Evolutionary conservation across 2,888 invertebrate species (phyloP), one percentile per base, ranked within the genome.

Genomic region (Clitarchus hookeri): DNA sequence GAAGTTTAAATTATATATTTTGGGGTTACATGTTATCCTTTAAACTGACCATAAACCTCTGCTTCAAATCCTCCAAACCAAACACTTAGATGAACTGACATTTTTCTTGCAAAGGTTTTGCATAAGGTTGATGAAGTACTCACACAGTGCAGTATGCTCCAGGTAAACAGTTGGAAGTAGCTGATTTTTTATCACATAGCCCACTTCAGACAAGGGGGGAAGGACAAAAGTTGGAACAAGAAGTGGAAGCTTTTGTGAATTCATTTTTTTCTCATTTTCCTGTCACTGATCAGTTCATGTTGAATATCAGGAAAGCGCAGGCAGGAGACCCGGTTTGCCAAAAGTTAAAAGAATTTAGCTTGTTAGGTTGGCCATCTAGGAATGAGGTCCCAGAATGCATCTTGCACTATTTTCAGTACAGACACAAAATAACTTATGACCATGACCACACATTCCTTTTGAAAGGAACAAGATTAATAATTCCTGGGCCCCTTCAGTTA

Each of bases 91-190:
- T 77, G 82, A 27, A 8, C 77, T 86, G 78, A 83, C 87, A 84
- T 86, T 86, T 19, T 25, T 85, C 11, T 65, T 88, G n/a, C 87
- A 88, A 54, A 53, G 88, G 44, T 87, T 88, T 85, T 80, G 87
- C 53, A 78, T 89, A n/a, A 13, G 87, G 26, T 84, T 89, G 83
- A 89, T 89, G 89, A 77, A 89, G 27, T 89, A 87, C 84, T 65
- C 78, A 4, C 88, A 19, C 44, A 54, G 87, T 89, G 23, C 79
- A 86, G n/a, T 88, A 89, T 87, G 84, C 86, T 19, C 89, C 89
- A 8, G 88, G 89, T 13, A 89, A 89, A 87, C 87, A 89, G 0
- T 80, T 89, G 13, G 84, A 87, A 19, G 85, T 88, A 11, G 88
- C 89, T 0, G 89, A 89, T 77, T 84, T 86, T 2, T 85, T 89